These are phyloP conservation scores for Axis porcinus DNA, from an alignment of 2,113 vertebrate species.

Conservation along the genomic window DNA sequence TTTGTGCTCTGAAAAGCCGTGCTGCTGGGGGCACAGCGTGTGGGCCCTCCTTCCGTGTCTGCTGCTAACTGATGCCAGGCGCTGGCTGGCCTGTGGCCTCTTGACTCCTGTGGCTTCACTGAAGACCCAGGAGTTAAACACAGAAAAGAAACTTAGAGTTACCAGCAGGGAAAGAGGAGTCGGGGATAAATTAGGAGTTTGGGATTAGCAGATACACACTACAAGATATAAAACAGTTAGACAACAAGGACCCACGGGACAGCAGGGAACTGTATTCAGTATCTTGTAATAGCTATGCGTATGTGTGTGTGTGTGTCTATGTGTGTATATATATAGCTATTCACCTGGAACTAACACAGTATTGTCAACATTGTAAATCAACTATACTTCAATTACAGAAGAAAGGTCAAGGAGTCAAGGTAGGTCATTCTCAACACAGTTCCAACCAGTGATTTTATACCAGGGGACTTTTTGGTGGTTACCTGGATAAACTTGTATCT, in stretches of 20 bases:
- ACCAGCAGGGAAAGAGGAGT: neutral
- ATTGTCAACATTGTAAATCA: neutral
- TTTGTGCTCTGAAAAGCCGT: neutral
- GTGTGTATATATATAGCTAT: too few relatives aligned
- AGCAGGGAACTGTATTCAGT: neutral
- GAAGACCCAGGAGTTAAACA: neutral
- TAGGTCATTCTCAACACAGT: neutral
- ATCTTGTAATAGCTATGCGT: neutral
- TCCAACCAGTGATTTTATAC: neutral
- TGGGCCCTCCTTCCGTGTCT: neutral
- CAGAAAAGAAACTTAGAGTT: neutral
- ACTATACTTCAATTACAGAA: neutral
- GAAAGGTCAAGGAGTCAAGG: neutral
- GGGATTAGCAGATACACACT: neutral
- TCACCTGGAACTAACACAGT: neutral
- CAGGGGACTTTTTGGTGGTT: neutral
- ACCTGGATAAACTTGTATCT: neutral
- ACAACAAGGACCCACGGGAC: neutral
- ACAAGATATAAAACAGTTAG: neutral
- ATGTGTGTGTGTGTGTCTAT: fast-evolving
- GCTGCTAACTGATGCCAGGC: neutral
- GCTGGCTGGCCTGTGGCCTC: neutral
- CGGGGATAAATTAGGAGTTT: neutral
- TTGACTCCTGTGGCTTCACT: neutral
- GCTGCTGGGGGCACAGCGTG: neutral